A percentile compares a stretch with the other conserved stretches of the same genome.
Evolutionary conservation across 2,797 vertebrate species (phyloP).

Genomic region (Morus bassanus): DNA sequence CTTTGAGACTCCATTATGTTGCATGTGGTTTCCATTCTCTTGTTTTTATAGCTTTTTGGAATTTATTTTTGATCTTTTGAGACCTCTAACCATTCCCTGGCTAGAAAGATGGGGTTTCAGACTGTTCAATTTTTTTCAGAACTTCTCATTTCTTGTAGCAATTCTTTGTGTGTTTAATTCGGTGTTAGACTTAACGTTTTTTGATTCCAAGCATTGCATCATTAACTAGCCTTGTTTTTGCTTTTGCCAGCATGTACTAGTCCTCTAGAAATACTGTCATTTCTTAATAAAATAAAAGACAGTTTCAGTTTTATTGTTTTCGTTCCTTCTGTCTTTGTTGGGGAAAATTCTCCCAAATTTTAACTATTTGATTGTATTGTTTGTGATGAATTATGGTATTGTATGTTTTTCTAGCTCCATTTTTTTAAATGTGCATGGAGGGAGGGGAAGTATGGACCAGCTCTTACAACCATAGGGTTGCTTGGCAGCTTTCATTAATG

Average conservation of each 20-base stretch:
- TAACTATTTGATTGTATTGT: neutral
- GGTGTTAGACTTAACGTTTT: slow-evolving; percentile 23
- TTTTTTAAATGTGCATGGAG: neutral
- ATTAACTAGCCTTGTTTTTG: neutral
- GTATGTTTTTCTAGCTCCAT: neutral
- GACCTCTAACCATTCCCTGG: slow-evolving; percentile 55
- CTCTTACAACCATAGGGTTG: neutral
- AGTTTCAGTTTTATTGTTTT: neutral
- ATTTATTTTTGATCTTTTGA: slow-evolving; percentile 64
- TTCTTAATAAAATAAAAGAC: slow-evolving; percentile 19
- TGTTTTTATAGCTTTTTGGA: slow-evolving; percentile 63
- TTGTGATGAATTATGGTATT: neutral
- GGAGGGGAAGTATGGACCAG: neutral
- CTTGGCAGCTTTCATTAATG: neutral
- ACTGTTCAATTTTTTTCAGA: slow-evolving; percentile 14
- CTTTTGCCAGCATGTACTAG: slow-evolving; percentile 18
- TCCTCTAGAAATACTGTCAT: slow-evolving; percentile 13
- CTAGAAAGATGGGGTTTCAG: slow-evolving; percentile 29
- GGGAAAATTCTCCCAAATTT: neutral
- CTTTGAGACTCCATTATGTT: slow-evolving; percentile 53
- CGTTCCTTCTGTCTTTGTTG: neutral
- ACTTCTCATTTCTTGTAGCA: slow-evolving; percentile 1
- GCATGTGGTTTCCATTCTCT: slow-evolving; percentile 71
- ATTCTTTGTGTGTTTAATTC: neutral
- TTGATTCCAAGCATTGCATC: slow-evolving; percentile 36